A percentile compares a stretch with the other conserved stretches of the same genome.
These are phyloP conservation scores for Rhyzopertha dominica DNA, from an alignment of 1,140 invertebrate genomes.

Conservation along the genomic window DNA sequence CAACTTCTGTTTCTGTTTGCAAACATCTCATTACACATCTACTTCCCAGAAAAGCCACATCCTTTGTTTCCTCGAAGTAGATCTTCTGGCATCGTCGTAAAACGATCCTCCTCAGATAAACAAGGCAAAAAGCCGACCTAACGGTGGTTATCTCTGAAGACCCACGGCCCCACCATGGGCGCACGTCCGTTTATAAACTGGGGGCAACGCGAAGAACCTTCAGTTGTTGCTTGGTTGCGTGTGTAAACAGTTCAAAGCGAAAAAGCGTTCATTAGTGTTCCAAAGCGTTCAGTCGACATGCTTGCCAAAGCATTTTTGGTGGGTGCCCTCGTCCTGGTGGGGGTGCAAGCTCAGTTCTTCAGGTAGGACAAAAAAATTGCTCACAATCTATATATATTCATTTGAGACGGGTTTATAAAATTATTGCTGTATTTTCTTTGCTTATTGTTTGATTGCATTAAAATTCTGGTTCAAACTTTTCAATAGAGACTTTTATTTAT, in stretches of 20 bases:
- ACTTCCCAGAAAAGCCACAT: too few species aligned
- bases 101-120: too few species aligned
- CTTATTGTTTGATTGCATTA: not conserved
- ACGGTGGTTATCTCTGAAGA: slow-evolving; percentile 11
- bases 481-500: not conserved
- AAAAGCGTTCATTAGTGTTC: not conserved
- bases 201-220: not conserved
- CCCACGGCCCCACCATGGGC: not conserved
- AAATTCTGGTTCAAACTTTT: not conserved
- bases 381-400: not conserved
- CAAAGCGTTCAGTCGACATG: not conserved
- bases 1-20: too few species aligned
- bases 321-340: not conserved
- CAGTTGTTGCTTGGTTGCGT: not conserved
- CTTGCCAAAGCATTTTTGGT: not conserved
- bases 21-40: too few species aligned
- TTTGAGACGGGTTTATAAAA: not conserved
- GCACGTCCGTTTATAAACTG: slow-evolving; percentile 1
- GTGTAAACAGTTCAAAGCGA: too few species aligned
- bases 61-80: too few species aligned
- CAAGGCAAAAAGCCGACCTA: slow-evolving; percentile 11
- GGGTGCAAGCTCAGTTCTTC: slow-evolving; percentile 1
- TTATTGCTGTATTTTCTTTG: not conserved
- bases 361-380: not conserved
- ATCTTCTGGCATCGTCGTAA: too few species aligned